These are phyloP conservation scores for Gryllus longicercus DNA, from an alignment of 2,888 invertebrate genomes.

Conservation along the genomic window DNA sequence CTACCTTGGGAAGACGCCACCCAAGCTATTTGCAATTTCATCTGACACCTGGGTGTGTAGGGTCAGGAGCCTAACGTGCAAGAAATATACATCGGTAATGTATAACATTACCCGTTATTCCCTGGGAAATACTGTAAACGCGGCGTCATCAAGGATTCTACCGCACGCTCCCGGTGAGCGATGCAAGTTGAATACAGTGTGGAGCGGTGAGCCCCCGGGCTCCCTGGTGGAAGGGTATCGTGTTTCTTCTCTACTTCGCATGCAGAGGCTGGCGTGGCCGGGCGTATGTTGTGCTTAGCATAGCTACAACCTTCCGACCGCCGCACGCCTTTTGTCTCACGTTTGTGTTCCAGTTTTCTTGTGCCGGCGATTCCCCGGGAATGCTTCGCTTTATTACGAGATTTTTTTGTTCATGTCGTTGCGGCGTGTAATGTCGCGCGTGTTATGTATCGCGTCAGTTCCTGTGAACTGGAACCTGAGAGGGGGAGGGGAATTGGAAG, in stretches of 20 bases:
- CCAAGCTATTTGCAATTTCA: not conserved
- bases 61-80: not conserved
- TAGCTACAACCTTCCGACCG: not conserved
- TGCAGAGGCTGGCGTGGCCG: not conserved
- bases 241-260: not conserved
- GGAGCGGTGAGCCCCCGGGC: not conserved
- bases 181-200: not conserved
- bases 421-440: too few relatives aligned
- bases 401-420: too few relatives aligned
- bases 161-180: not conserved
- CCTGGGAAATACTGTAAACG: slow-evolving; percentile 17
- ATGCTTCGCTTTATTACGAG: too few relatives aligned
- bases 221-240: not conserved
- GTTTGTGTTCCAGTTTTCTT: too few relatives aligned
- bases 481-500: too few relatives aligned
- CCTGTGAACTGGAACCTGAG: too few relatives aligned
- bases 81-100: slow-evolving; percentile 1
- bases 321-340: not conserved
- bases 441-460: too few relatives aligned
- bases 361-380: too few relatives aligned
- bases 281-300: not conserved
- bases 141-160: not conserved
- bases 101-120: slow-evolving; percentile 17
- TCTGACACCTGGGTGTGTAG: not conserved
- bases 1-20: too few relatives aligned